Evolutionary conservation across 2,797 vertebrate species (phyloP).

Genomic region (Sciurus carolinensis): DNA sequence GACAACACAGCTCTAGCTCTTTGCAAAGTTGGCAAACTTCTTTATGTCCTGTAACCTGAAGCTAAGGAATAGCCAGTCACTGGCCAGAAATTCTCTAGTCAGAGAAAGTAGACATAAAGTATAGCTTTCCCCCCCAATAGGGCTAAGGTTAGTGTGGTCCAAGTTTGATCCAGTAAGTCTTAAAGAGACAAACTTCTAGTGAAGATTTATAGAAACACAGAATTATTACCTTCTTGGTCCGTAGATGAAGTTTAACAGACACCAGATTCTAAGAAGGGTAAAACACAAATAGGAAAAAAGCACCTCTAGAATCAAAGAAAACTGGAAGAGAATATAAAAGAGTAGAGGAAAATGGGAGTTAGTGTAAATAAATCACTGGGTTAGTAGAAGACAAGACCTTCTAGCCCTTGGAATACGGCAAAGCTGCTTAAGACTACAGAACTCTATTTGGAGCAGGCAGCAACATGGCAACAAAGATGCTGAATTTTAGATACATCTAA

Average conservation of each 20-base stretch:
- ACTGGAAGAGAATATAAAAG: slow-evolving; percentile 60
- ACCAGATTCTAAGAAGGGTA: slow-evolving; percentile 88
- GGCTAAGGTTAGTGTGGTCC: not conserved
- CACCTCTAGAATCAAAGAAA: slow-evolving; percentile 87
- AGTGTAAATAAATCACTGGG: slow-evolving; percentile 70
- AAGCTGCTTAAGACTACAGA: not conserved
- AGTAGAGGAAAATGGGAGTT: slow-evolving; percentile 74
- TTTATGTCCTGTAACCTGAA: not conserved
- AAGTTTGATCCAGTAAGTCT: not conserved
- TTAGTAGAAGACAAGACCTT: slow-evolving; percentile 45
- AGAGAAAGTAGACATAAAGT: not conserved
- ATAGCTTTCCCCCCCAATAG: not conserved
- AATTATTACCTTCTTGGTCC: slow-evolving; percentile 88
- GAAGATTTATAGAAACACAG: slow-evolving; percentile 44
- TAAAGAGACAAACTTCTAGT: slow-evolving; percentile 23
- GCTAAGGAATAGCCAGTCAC: not conserved
- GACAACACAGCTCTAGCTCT: not conserved
- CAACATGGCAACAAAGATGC: not conserved
- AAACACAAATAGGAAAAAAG: slow-evolving; percentile 89
- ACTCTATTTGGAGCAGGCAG: not conserved
- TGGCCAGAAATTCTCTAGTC: not conserved
- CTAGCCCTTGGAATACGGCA: not conserved
- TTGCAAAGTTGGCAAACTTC: not conserved
- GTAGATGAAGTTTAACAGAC: slow-evolving; percentile 85
- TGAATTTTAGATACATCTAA: not conserved